Evolutionary conservation across 2,888 invertebrate genomes (phyloP).

Genomic region (Trachelus stipa): DNA sequence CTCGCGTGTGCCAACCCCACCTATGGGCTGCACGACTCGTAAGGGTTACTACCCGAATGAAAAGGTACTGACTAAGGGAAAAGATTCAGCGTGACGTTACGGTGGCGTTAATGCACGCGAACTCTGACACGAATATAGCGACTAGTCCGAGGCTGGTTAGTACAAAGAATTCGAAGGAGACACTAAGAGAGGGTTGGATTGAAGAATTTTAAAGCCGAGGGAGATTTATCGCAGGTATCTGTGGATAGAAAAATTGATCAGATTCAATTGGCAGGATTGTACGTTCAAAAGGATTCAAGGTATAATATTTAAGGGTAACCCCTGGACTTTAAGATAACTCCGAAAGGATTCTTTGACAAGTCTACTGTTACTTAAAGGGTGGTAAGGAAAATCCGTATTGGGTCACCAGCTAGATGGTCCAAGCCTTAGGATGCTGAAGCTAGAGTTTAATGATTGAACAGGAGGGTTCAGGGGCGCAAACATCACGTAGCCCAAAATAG

Average conservation of each 20-base stretch:
- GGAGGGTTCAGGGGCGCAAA: slow-evolving; percentile 47
- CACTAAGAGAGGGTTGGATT: not conserved
- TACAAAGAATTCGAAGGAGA: not conserved
- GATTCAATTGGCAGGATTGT: not conserved
- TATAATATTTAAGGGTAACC: slow-evolving; percentile 19
- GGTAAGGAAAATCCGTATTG: slow-evolving; percentile 3
- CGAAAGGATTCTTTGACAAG: slow-evolving; percentile 1
- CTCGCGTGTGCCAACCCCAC: not conserved
- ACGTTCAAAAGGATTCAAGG: not conserved
- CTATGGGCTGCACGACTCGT: not conserved
- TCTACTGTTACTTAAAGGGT: slow-evolving; percentile 11
- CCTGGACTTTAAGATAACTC: slow-evolving; percentile 6
- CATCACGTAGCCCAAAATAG: slow-evolving; percentile 61
- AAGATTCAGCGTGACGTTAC: not conserved
- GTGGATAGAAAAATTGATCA: not conserved
- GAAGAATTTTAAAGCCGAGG: not conserved
- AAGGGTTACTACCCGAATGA: not conserved
- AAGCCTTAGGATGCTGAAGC: slow-evolving; percentile 4
- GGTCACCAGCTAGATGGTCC: not conserved
- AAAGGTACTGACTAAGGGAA: not conserved
- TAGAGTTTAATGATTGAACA: slow-evolving; percentile 55
- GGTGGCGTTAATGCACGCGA: not conserved
- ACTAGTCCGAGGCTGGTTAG: not conserved
- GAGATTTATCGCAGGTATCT: not conserved
- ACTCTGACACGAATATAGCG: not conserved